A percentile compares a stretch with the other conserved stretches of the same genome.
phyloP scores from a whole-genome alignment of 2,113 vertebrate genomes.

The Tychaedon coryphoeus region DNA sequence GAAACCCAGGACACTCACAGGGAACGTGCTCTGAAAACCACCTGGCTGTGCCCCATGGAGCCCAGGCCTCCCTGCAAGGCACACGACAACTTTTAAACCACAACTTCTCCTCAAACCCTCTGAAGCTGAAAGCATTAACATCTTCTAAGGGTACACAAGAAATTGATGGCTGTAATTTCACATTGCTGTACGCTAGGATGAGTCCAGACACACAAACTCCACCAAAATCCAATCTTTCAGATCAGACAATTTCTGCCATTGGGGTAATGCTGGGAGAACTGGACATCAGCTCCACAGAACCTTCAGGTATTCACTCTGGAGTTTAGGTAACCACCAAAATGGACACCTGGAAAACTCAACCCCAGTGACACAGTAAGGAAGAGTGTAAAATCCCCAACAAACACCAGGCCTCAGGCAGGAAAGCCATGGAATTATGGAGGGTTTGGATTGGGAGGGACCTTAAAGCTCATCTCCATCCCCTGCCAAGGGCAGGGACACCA shows the following conservation, averaged over 20 bases:
- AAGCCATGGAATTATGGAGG: not conserved
- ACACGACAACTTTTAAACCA: rapidly evolving
- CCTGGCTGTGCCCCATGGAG: not conserved
- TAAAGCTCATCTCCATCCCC: not conserved
- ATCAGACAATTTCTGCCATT: rapidly evolving
- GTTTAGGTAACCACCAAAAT: not conserved
- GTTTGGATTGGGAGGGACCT: not conserved
- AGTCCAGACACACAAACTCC: not conserved
- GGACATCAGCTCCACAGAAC: not conserved
- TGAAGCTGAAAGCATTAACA: not conserved
- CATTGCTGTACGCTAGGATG: rapidly evolving
- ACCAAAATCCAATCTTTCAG: not conserved
- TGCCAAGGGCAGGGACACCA: not conserved
- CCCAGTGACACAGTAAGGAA: not conserved
- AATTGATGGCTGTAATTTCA: not conserved
- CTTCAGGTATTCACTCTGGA: rapidly evolving
- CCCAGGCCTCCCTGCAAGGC: not conserved
- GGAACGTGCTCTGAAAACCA: too few species aligned
- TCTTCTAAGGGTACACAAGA: not conserved
- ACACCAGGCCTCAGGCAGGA: not conserved
- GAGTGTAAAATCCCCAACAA: not conserved
- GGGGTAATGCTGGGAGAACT: not conserved
- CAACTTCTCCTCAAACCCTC: not conserved
- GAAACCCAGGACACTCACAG: not conserved
- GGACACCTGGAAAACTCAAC: not conserved